Evolutionary conservation across 53 echinoderm and acorn worm species (phyloP).

Genomic region (Mesocentrotus franciscanus): DNA sequence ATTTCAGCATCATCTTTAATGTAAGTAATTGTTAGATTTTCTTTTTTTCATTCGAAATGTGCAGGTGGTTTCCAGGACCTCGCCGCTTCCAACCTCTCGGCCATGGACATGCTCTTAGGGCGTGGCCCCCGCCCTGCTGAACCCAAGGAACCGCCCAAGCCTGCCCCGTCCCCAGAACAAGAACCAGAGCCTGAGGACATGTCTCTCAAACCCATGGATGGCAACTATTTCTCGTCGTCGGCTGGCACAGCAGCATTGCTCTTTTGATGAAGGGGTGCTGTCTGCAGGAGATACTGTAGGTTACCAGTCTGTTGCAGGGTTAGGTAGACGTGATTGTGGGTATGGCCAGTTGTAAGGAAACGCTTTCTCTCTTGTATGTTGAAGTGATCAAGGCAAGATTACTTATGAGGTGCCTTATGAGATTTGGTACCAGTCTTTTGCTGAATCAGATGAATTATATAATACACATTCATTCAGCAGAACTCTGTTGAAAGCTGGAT

Average conservation of each 20-base stretch:
- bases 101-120: constrained; percentile 57
- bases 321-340: background rate
- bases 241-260: constrained; percentile 80
- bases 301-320: constrained; percentile 29
- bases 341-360: background rate
- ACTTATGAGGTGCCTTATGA: background rate
- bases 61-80: constrained; percentile 58
- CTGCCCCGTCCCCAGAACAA: constrained; percentile 56
- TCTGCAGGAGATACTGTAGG: background rate
- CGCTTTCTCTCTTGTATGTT: background rate
- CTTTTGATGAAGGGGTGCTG: constrained; percentile 68
- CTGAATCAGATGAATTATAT: background rate
- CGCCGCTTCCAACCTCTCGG: constrained; percentile 51
- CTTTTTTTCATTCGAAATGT: background rate
- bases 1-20: too few relatives aligned
- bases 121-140: constrained; percentile 65
- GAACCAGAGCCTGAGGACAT: constrained; percentile 66
- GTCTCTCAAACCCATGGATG: constrained; percentile 65
- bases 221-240: constrained; percentile 75
- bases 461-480: background rate
- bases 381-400: background rate
- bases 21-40: background rate
- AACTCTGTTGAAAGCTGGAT: background rate
- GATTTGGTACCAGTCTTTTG: constrained; percentile 10
- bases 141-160: constrained; percentile 59